These are phyloP conservation scores for Gymnarchus niloticus DNA, from an alignment of 2,113 vertebrate species.

Conservation along the genomic window DNA sequence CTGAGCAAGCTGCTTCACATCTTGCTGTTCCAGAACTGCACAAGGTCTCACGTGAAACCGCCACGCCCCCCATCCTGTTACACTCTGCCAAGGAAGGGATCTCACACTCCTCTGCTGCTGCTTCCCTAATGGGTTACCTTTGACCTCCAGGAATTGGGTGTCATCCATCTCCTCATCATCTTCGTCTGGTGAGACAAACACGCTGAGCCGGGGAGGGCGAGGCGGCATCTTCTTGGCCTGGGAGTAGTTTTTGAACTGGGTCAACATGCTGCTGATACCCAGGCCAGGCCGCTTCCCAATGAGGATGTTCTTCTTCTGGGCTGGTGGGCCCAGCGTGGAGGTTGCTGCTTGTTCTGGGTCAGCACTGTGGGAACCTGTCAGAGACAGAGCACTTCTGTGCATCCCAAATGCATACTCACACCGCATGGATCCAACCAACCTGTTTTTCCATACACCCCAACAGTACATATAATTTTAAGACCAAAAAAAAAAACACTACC, in stretches of 20 bases:
- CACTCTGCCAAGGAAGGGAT: background rate
- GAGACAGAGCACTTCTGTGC: background rate
- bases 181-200: slow-evolving; percentile 82
- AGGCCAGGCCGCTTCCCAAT: slow-evolving; percentile 74
- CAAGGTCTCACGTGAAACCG: too few relatives aligned
- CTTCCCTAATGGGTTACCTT: slow-evolving; percentile 56
- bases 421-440: background rate
- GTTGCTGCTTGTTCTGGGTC: slow-evolving; percentile 34
- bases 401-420: background rate
- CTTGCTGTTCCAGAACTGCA: too few relatives aligned
- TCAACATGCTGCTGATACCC: slow-evolving; percentile 73
- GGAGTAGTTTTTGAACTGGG: slow-evolving; percentile 75
- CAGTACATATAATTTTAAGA: background rate
- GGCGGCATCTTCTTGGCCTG: slow-evolving; percentile 75
- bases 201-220: slow-evolving; percentile 70
- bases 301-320: slow-evolving; percentile 65
- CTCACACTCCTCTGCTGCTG: background rate
- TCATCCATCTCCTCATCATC: slow-evolving; percentile 82
- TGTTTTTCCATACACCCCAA: background rate
- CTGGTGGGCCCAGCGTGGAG: slow-evolving; percentile 31
- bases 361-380: slow-evolving; percentile 47
- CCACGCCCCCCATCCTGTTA: too few relatives aligned
- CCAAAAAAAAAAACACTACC: background rate
- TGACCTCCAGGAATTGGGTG: slow-evolving; percentile 61
- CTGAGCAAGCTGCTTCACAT: too few relatives aligned